A percentile compares a stretch with the other conserved stretches of the same genome.
Evolutionary conservation across 2,888 invertebrate genomes (phyloP).

Genomic region (Aphelenchoides bicaudatus): DNA sequence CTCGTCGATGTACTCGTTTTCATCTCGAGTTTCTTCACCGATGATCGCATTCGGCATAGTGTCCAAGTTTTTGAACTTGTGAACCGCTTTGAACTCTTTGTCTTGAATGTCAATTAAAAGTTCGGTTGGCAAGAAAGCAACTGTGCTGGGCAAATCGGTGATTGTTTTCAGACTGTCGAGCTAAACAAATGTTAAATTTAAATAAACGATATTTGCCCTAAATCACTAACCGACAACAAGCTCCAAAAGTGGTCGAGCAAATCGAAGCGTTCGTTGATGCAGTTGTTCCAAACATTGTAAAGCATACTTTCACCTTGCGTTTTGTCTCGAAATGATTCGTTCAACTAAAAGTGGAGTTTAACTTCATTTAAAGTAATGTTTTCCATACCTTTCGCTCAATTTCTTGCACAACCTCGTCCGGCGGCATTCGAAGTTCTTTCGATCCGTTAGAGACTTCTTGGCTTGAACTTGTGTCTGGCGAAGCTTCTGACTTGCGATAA

Average conservation of each 20-base stretch:
- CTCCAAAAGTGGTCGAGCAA: slow-evolving; percentile 34
- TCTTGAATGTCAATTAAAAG: slow-evolving; percentile 41
- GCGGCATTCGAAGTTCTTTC: slow-evolving; percentile 22
- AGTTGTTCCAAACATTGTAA: slow-evolving; percentile 24
- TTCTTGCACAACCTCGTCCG: slow-evolving; percentile 21
- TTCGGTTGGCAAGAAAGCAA: slow-evolving; percentile 46
- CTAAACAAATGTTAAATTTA: slow-evolving; percentile 18
- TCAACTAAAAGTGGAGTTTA: slow-evolving; percentile 21
- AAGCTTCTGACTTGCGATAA: slow-evolving; percentile 29
- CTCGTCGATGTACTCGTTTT: background rate
- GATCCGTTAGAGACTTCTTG: slow-evolving; percentile 1
- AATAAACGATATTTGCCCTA: background rate
- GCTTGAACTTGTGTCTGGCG: background rate
- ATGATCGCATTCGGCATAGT: background rate
- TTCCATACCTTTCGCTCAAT: slow-evolving; percentile 28
- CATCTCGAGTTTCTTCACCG: background rate
- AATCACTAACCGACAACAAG: slow-evolving; percentile 29
- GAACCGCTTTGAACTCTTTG: slow-evolving; percentile 37
- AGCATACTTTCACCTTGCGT: slow-evolving; percentile 28
- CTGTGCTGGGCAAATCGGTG: slow-evolving; percentile 30
- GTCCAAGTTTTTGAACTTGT: slow-evolving; percentile 25
- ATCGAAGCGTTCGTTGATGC: slow-evolving; percentile 30
- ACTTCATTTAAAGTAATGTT: background rate
- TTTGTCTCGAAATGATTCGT: slow-evolving; percentile 23
- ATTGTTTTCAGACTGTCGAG: slow-evolving; percentile 26